Percentiles rank a stretch among this genome's conserved stretches.
Evolutionary conservation across 2,888 invertebrate genomes (phyloP).

Genomic region (Leptopilina syphax): DNA sequence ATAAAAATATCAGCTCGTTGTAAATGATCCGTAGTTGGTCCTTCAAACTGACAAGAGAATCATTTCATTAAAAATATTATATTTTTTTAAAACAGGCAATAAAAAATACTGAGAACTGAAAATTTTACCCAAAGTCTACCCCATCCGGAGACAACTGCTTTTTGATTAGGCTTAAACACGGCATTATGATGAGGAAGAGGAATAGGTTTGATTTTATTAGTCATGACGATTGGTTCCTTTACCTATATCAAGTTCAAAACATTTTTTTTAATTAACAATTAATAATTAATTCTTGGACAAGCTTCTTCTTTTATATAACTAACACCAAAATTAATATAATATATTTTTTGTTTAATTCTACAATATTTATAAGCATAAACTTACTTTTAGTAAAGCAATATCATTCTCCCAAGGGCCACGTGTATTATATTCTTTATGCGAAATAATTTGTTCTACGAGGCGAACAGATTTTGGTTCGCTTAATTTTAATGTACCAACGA

Average conservation of each 20-base stretch:
- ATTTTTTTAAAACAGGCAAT: too few species aligned
- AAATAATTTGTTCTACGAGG: slow-evolving; percentile 48
- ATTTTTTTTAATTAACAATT: background rate
- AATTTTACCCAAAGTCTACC: slow-evolving; percentile 41
- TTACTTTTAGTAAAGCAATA: slow-evolving; percentile 68
- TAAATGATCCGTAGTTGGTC: slow-evolving; percentile 9
- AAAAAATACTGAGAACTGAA: background rate
- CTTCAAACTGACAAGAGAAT: background rate
- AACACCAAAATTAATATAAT: too few species aligned
- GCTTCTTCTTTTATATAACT: too few species aligned
- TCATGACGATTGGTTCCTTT: slow-evolving; percentile 2
- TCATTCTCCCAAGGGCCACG: slow-evolving; percentile 60
- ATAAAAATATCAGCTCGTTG: slow-evolving; percentile 44
- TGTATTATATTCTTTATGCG: slow-evolving; percentile 58
- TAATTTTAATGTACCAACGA: slow-evolving; percentile 58
- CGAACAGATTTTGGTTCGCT: slow-evolving; percentile 44
- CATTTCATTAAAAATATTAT: background rate
- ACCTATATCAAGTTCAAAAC: slow-evolving; percentile 14
- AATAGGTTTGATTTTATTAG: background rate
- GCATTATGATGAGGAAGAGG: slow-evolving; percentile 4
- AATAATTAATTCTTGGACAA: too few species aligned
- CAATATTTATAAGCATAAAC: background rate
- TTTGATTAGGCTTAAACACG: background rate
- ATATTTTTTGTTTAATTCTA: too few species aligned
- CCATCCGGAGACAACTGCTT: slow-evolving; percentile 39